Evolutionary conservation across 2,888 invertebrate genomes (phyloP), one percentile per base, ranked within the genome.

Genomic region (Heliconius aoede): DNA sequence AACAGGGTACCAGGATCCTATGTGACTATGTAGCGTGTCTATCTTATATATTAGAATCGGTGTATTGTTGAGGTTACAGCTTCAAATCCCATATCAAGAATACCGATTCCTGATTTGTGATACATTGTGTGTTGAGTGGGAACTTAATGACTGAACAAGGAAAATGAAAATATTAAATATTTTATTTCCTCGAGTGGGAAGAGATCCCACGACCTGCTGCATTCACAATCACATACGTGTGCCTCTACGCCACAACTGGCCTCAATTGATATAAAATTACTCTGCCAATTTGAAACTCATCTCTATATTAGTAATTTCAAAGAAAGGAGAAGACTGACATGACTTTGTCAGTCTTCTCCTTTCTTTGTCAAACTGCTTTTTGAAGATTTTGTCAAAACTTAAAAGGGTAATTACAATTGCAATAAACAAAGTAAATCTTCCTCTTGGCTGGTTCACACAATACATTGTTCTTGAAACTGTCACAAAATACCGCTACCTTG

Each of bases 351-450:
- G n/a, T n/a, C n/a, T n/a, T n/a, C n/a, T n/a, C n/a, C n/a, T n/a
- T n/a, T n/a, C n/a, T n/a, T n/a, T n/a, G n/a, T n/a, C n/a, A n/a
- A n/a, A n/a, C n/a, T n/a, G n/a, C n/a, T n/a, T n/a, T n/a, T n/a
- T n/a, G n/a, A n/a, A 26, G 3, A 46, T 28, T 3, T 26, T 68
- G 30, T 51, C 30, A 68, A 51, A 28, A 18, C 46, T 18, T 28
- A 46, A 68, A 46, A 18, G 46, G 46, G 21, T 28, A 68, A 68
- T 28, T 46, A 28, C 36, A 28, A 13, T 68, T 8, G 5, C 28
- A 68, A 51, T 51, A 68, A 68, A 68, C 30, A 51, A 68, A 30
- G n/a, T 51, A 9, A 68, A 51, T 68, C 51, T 51, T 51, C 13
- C 51, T 30, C 51, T 68, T 51, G 51, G 68, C 51, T 68, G 28